A percentile compares a stretch with the other conserved stretches of the same genome.
Evolutionary conservation across 2,797 vertebrate species (phyloP).

Genomic region (Zonotrichia albicollis): DNA sequence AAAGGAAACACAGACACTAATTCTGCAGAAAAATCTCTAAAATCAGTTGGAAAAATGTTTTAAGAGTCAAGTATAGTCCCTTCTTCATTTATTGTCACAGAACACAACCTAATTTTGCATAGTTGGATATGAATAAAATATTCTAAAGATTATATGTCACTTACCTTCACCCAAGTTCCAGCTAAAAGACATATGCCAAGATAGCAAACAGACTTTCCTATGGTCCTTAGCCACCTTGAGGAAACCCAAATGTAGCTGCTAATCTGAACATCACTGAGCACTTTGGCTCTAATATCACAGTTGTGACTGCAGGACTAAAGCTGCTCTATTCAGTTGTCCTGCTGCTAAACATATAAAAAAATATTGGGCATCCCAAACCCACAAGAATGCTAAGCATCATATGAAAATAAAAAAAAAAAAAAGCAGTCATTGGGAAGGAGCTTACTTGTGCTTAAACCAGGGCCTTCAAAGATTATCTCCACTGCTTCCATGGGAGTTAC

Average conservation of each 20-base stretch:
- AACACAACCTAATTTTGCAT: not conserved
- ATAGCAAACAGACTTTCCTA: not conserved
- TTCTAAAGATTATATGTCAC: not conserved
- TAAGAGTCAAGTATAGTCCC: not conserved
- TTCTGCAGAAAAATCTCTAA: not conserved
- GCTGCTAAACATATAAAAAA: not conserved
- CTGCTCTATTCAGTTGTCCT: not conserved
- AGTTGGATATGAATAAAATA: not conserved
- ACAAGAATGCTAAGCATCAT: not conserved
- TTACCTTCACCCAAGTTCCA: not conserved
- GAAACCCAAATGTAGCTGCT: not conserved
- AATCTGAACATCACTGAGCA: not conserved
- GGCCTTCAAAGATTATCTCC: not conserved
- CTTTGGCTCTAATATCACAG: not conserved
- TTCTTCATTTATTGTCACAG: not conserved
- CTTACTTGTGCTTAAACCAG: not conserved
- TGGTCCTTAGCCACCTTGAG: not conserved
- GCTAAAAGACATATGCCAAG: not conserved
- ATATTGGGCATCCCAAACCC: not conserved
- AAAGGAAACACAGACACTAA: not conserved
- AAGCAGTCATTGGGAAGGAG: not conserved
- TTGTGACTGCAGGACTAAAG: not conserved
- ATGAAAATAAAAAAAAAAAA: not conserved
- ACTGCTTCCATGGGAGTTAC: not conserved
- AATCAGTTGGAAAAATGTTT: not conserved